These are phyloP conservation scores for Boulengerochromis microlepis DNA, from an alignment of 2,113 vertebrate species.

Conservation along the genomic window DNA sequence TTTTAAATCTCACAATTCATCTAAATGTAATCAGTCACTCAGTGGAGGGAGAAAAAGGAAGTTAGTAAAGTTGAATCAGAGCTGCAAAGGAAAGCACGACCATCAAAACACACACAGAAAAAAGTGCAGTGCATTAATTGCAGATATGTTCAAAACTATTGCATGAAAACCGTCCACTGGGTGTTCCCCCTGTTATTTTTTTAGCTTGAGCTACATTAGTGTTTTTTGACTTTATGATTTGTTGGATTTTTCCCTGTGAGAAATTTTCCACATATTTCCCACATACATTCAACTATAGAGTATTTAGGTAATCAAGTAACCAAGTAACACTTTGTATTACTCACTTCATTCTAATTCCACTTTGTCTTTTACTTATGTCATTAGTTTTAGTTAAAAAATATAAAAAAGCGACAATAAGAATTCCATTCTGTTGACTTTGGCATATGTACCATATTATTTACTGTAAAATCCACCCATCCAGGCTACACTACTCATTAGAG, in stretches of 20 bases:
- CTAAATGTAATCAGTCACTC: not conserved
- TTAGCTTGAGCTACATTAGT: not conserved
- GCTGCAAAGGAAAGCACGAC: not conserved
- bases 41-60: not conserved
- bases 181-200: not conserved
- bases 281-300: not conserved
- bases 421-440: not conserved
- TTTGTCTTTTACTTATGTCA: not conserved
- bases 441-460: not conserved
- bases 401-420: not conserved
- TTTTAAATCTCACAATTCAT: not conserved
- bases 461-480: not conserved
- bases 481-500: not conserved
- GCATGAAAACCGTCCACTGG: not conserved
- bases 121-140: not conserved
- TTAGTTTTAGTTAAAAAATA: not conserved
- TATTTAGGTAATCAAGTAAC: not conserved
- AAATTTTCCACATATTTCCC: not conserved
- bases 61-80: not conserved
- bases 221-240: not conserved
- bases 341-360: not conserved
- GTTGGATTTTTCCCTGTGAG: not conserved
- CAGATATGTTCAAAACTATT: not conserved
- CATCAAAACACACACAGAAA: not conserved
- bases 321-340: not conserved